Conservation (phyloP, 2,888 invertebrate species). For the Platynereis dumerilii region DNA sequence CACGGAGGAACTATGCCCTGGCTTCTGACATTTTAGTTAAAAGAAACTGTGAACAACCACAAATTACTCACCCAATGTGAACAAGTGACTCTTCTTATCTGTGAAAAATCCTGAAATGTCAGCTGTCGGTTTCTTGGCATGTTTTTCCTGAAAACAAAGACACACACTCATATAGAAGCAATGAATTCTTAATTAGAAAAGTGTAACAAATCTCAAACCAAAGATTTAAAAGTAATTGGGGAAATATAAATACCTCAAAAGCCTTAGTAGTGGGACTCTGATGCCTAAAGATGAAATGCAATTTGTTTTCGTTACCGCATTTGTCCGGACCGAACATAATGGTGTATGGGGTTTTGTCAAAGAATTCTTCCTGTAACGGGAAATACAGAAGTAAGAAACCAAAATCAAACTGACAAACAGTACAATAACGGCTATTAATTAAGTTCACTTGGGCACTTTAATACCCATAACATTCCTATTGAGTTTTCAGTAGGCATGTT, state of each 20-base stretch:
- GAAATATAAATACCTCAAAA: slow-evolving; percentile 72
- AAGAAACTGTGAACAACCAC: too few relatives aligned
- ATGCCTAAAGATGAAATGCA: slow-evolving; percentile 91
- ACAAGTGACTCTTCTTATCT: slow-evolving; percentile 91
- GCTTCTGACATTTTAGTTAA: too few relatives aligned
- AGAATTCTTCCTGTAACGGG: slow-evolving; percentile 72
- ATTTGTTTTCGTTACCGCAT: slow-evolving; percentile 93
- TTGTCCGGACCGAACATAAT: slow-evolving; percentile 99
- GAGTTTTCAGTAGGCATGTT: too few relatives aligned
- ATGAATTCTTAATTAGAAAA: not conserved
- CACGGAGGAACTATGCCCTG: too few relatives aligned
- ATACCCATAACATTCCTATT: too few relatives aligned
- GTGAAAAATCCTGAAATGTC: slow-evolving; percentile 73
- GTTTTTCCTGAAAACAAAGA: slow-evolving; percentile 75
- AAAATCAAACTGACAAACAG: too few relatives aligned
- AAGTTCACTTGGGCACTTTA: too few relatives aligned
- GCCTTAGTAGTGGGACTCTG: slow-evolving; percentile 90
- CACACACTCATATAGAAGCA: too few relatives aligned
- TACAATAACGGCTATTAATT: too few relatives aligned
- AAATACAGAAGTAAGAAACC: not conserved
- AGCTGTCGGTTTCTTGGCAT: slow-evolving; percentile 84
- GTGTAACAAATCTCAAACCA: not conserved
- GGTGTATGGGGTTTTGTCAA: slow-evolving; percentile 96
- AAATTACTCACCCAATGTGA: slow-evolving; percentile 71
- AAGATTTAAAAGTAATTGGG: too few relatives aligned